Percentiles rank a stretch among this genome's conserved stretches.
Conservation (phyloP, 2,113 vertebrate genomes). For the Octodon degus region DNA sequence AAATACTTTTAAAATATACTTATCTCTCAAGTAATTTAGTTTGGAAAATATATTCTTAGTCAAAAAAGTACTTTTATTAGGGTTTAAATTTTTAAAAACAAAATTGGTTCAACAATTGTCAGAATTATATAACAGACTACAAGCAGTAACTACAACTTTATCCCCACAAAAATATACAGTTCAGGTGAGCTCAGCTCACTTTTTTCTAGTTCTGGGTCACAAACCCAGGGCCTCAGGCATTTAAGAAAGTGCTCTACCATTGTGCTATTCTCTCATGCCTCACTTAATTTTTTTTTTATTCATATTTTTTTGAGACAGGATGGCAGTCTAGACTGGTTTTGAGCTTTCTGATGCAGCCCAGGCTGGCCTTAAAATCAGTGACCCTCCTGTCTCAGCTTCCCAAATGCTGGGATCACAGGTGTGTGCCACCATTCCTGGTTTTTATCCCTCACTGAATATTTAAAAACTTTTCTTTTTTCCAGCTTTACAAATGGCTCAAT, state of each 20-base stretch:
- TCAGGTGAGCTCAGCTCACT: constrained; percentile 49
- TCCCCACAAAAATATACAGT: constrained; percentile 39
- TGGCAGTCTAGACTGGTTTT: no score
- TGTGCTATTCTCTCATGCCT: background rate
- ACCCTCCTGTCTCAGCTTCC: no score
- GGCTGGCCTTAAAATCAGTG: no score
- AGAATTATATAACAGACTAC: constrained; percentile 37
- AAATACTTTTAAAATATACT: constrained; percentile 19
- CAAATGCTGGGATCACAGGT: no score
- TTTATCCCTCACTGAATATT: background rate
- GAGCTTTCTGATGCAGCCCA: no score
- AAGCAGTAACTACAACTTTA: constrained; percentile 2
- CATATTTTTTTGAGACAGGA: no score
- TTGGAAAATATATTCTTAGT: constrained; percentile 60
- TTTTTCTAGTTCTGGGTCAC: background rate
- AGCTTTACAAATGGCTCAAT: constrained; percentile 12
- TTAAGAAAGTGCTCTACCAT: background rate
- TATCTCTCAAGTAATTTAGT: constrained; percentile 63
- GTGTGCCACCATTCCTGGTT: no score
- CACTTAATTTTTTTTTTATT: background rate
- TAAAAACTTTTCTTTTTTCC: constrained; percentile 35
- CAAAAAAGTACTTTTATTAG: constrained; percentile 40
- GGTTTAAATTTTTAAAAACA: constrained; percentile 65
- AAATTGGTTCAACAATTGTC: constrained; percentile 29
- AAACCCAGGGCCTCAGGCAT: background rate